phyloP scores from a whole-genome alignment of 1,140 invertebrate genomes.

The Samia ricini region DNA sequence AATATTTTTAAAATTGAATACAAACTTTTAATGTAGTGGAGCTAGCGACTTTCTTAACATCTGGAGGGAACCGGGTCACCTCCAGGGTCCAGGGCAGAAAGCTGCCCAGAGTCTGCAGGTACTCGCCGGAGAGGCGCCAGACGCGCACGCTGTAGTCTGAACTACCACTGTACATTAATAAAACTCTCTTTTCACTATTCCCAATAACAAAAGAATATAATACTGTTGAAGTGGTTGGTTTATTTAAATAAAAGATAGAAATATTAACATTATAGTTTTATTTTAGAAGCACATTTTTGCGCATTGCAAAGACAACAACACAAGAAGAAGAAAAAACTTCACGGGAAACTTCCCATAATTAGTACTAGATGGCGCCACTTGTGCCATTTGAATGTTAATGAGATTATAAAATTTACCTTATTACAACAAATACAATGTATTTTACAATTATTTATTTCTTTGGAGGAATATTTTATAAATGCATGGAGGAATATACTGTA shows the following conservation, averaged over 20 bases:
- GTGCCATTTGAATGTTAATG: too few relatives aligned
- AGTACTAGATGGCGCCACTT: not conserved
- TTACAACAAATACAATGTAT: too few relatives aligned
- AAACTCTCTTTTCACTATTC: not conserved
- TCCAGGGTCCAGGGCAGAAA: constrained; percentile 78
- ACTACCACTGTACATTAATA: constrained; percentile 79
- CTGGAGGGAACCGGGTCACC: constrained; percentile 79
- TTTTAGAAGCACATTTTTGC: too few relatives aligned
- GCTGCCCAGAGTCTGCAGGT: constrained; percentile 83
- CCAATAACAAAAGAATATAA: not conserved
- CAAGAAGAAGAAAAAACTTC: too few relatives aligned
- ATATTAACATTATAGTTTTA: too few relatives aligned
- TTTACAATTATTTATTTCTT: too few relatives aligned
- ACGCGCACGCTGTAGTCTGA: constrained; percentile 83
- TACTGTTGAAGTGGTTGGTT: too few relatives aligned
- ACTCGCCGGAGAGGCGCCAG: constrained; percentile 83
- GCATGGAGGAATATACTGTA: too few relatives aligned
- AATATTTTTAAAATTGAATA: not conserved
- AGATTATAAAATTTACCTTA: too few relatives aligned
- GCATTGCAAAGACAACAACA: too few relatives aligned
- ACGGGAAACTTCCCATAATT: not conserved
- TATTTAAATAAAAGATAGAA: too few relatives aligned
- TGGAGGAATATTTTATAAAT: too few relatives aligned
- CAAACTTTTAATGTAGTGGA: constrained; percentile 82
- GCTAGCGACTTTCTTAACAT: constrained; percentile 81